These are phyloP conservation scores for Andrena hattorfiana DNA, from an alignment of 2,888 invertebrate species.

Conservation along the genomic window DNA sequence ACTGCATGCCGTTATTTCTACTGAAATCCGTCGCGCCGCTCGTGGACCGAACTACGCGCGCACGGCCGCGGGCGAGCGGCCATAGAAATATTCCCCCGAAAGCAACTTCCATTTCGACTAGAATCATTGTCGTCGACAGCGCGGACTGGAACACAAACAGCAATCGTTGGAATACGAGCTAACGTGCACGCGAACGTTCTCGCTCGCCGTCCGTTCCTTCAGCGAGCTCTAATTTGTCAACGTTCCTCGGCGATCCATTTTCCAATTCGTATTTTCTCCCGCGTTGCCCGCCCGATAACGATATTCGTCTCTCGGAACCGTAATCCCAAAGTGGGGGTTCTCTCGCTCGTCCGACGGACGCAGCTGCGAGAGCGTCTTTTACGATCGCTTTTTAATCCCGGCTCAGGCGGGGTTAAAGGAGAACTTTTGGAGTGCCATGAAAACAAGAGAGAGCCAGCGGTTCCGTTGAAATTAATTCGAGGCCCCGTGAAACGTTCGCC, in stretches of 20 bases:
- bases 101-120: slow-evolving; percentile 56
- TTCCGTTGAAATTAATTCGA: slow-evolving; percentile 47
- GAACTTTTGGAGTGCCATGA: slow-evolving; percentile 14
- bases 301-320: background rate
- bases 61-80: slow-evolving; percentile 1
- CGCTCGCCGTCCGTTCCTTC: slow-evolving; percentile 21
- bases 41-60: slow-evolving; percentile 33
- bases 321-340: slow-evolving; percentile 16
- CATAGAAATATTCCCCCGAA: slow-evolving; percentile 65
- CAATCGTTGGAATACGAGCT: slow-evolving; percentile 63
- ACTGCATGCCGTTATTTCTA: slow-evolving; percentile 72
- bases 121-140: slow-evolving; percentile 68
- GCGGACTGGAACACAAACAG: slow-evolving; percentile 60
- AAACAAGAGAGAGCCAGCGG: slow-evolving; percentile 5
- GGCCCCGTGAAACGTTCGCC: slow-evolving; percentile 25
- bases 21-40: slow-evolving; percentile 63
- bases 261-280: background rate
- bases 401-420: background rate
- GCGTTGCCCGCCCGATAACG: background rate
- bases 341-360: background rate
- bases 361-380: slow-evolving; percentile 26
- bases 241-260: background rate
- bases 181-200: slow-evolving; percentile 51
- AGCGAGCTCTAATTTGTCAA: background rate
- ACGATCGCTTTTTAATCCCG: slow-evolving; percentile 41